Evolutionary conservation across 1,140 invertebrate genomes (phyloP), one percentile per base, ranked within the genome.

Genomic region (Chironomus tepperi): DNA sequence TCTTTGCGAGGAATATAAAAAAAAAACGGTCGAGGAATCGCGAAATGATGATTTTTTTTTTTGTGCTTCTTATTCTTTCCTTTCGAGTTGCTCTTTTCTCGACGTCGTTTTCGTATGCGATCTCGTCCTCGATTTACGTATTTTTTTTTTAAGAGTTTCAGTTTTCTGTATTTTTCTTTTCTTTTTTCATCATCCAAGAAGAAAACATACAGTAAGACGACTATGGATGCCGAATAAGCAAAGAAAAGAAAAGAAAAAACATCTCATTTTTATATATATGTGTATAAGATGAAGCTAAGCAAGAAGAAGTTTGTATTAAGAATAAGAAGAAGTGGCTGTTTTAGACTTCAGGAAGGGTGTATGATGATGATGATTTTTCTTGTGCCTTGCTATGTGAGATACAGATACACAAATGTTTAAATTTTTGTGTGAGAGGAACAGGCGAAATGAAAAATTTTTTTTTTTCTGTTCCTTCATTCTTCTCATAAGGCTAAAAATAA

Each of bases 401-500:
- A 34, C 5, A 34, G 1, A 34, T 5, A 34, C 5, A 34, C 24
- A 5, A n/a, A n/a, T n/a, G n/a, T n/a, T n/a, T n/a, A n/a, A n/a
- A n/a, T n/a, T n/a, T n/a, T n/a, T 34, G 2, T 34, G 24, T 34
- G 24, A 34, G 24, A 34, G 24, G 24, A 34, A 34, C 24, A 34
- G 24, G 12, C 7, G 16, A 21, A 70, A 19, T 70, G 65, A 70
- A 70, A 70, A 70, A 12, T 57, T 57, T 57, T 57, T n/a, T n/a
- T n/a, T n/a, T n/a, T n/a, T n/a, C n/a, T n/a, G n/a, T n/a, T n/a
- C 15, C 15, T 57, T 57, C 47, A 57, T 57, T 70, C n/a, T 57
- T 57, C 65, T 70, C 65, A 70, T 70, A 70, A 70, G 65, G 65
- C 65, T 70, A 70, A 70, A 70, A 70, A 70, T 70, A 70, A 67